Base-by-base conservation (phyloP, 2,888 invertebrate genomes). In the Scaptodrosophila latifasciaeformis region DNA sequence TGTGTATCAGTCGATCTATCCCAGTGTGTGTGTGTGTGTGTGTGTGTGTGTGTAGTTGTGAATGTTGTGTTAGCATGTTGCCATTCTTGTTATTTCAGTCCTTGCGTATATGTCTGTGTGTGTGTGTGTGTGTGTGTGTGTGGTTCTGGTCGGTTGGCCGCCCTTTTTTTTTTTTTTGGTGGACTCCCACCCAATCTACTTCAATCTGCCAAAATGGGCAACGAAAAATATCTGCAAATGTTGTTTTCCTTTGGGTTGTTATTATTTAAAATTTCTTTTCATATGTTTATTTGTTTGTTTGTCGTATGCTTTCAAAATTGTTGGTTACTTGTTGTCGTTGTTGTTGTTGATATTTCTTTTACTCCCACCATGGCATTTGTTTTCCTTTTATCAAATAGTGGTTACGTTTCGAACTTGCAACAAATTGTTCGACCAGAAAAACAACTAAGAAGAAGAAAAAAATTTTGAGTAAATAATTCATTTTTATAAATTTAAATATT, bases 231-330 rank as follows among this genome's bases (percentile, higher is more conserved):
- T 80, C 78, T 78, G 81, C 80, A 78, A 80, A 76, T 71, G 75
- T 76, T 75, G 76, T 76, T 81, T 81, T 78, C 79, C 76, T 75
- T 77, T 75, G 79, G 79, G 79, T 78, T 79, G 77, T 75, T 76
- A 80, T 78, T 80, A 77, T 78, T 75, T 70, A 67, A 62, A 64
- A 76, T 76, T 78, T 69, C 62, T 54, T 49, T 59, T 37, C 12
- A 13, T 7, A 17, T 35, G n/a, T 21, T 21, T 47, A 24, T 48
- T 21, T 48, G 47, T 48, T 37, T 48, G 47, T 48, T 46, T 29
- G 46, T 46, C 37, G 37, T 17, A 34, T 37, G 37, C 10, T 37
- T 37, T 6, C 13, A 34, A n/a, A n/a, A n/a, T n/a, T n/a, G n/a
- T n/a, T n/a, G n/a, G 39, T 17, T 2, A 39, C 13, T 24, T 24